Evolutionary conservation across 1,140 invertebrate species (phyloP).

Genomic region (Drosophila setifemur): DNA sequence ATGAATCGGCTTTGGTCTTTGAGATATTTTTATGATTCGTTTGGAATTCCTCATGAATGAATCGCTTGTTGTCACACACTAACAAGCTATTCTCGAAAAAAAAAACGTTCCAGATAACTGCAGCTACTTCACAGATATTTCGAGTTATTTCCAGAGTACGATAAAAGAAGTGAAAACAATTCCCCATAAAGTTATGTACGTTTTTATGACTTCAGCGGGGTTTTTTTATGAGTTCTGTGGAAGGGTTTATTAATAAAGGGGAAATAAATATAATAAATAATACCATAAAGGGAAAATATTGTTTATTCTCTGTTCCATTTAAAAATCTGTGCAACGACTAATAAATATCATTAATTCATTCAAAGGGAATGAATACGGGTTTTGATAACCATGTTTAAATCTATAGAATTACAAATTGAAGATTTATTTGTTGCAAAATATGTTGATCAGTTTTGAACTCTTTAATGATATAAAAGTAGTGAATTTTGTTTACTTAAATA

Average conservation of each 20-base stretch:
- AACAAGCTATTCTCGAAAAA: constrained; percentile 14
- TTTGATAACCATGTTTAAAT: no score
- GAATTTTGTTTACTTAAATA: no score
- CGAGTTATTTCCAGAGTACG: constrained; percentile 6
- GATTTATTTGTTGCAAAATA: no score
- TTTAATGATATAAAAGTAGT: no score
- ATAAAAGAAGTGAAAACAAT: constrained; percentile 14
- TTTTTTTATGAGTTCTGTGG: background rate
- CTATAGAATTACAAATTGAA: no score
- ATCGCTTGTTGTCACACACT: background rate
- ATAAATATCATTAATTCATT: no score
- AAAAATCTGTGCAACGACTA: no score
- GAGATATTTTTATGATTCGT: constrained; percentile 17
- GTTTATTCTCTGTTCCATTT: no score
- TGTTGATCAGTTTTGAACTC: no score
- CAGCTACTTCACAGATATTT: background rate
- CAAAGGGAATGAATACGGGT: no score
- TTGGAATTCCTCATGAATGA: constrained; percentile 18
- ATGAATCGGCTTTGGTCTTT: background rate
- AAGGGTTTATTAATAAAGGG: background rate
- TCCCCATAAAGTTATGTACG: background rate
- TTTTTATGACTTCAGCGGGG: background rate
- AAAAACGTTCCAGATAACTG: constrained; percentile 25
- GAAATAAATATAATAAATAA: background rate
- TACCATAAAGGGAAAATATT: no score